Base-by-base conservation (phyloP, 2,888 invertebrate genomes). In the Cepaea hortensis region DNA sequence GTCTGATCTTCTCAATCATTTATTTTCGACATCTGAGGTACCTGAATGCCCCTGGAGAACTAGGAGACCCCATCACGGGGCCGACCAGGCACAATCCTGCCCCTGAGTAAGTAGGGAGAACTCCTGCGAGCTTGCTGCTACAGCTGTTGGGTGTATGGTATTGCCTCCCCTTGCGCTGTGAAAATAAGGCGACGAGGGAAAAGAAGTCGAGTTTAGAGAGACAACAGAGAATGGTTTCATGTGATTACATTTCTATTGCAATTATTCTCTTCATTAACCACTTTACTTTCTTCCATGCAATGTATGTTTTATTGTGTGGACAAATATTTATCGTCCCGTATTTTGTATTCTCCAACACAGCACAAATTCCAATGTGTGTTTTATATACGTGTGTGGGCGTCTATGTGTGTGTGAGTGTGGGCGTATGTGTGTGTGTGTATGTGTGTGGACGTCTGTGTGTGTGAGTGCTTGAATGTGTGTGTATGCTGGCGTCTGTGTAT, bases 1-100 rank as follows among this genome's bases (percentile, higher is more conserved):
- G 50, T 70, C 50, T 70, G 72, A 72, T 72, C 72, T 81, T 81
- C 72, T 72, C 81, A 81, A 81, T 81, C 48, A 81, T 81, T 81
- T 81, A 62, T 72, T 81, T 81, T 81, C 81, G 48, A 72, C 81
- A 70, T 81, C 70, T 81, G 81, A 68, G 72, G 81, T 81, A 72
- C 50, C 20, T 7, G 50, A 72, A 20, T 70, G 73, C 46, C 55
- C 50, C 55, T 11, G 23, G 6, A 79, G 85, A 65, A 85, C 79
- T 68, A 15, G 77, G 70, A 46, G 70, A 85, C 79, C 85, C 46
- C 50, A 20, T 76, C 55, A 20, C 62, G 23, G 65, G 35, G 61
- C 35, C 20, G 46, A 48, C 62, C 48, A 76, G 46, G 65, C 23
- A 13, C 46, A 35, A 46, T 13, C 73, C 35, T 4, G 55, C 61